phyloP scores from a whole-genome alignment of 2,797 vertebrate genomes.

The Tragelaphus eurycerus region DNA sequence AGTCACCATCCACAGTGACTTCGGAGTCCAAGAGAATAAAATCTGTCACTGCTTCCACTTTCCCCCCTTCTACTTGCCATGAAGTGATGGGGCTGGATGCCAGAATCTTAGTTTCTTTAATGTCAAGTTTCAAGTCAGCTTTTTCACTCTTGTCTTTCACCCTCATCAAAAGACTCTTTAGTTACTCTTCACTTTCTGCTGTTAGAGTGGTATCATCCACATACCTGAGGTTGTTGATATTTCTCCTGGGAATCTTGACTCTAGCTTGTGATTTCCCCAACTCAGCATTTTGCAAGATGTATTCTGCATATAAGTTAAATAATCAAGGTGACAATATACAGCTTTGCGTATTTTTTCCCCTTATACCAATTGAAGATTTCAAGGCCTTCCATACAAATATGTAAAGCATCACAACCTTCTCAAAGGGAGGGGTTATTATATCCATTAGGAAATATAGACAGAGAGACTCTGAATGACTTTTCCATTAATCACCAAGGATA shows the following conservation, averaged over 20 bases:
- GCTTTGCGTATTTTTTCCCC: neutral
- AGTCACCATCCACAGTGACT: neutral
- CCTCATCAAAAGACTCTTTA: neutral
- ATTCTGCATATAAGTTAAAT: neutral
- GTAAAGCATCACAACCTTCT: neutral
- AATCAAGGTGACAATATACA: neutral
- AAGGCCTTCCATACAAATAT: slow-evolving; percentile 38
- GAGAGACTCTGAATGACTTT: slow-evolving; percentile 33
- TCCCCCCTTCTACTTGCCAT: neutral
- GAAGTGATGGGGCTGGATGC: neutral
- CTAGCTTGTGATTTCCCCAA: neutral
- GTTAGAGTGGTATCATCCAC: neutral
- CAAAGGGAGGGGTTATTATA: slow-evolving; percentile 25
- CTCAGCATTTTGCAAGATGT: neutral
- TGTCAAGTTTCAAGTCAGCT: neutral
- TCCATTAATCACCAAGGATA: slow-evolving; percentile 54
- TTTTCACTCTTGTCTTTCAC: neutral
- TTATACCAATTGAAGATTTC: neutral
- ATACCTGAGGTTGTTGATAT: neutral
- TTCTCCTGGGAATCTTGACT: neutral
- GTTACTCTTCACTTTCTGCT: neutral
- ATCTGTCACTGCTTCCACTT: neutral
- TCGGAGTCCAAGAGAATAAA: neutral
- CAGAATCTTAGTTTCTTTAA: neutral
- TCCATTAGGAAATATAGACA: slow-evolving; percentile 25